Evolutionary conservation across 2,888 invertebrate species (phyloP).

Genomic region (Diarsia brunnea): DNA sequence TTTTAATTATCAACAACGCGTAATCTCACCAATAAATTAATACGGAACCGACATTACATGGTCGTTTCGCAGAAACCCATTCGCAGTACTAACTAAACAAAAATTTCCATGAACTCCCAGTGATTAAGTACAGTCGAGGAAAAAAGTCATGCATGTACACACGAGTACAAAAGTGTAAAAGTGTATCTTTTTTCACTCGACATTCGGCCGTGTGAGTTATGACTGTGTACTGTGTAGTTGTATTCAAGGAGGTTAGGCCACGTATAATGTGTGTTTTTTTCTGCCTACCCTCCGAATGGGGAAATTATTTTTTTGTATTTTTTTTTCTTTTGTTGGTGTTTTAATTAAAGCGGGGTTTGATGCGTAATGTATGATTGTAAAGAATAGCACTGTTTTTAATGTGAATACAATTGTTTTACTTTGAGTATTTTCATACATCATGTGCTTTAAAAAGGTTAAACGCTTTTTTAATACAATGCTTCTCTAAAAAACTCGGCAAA

Average conservation of each 20-base stretch:
- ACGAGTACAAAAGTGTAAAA: constrained; percentile 66
- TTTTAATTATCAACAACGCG: constrained; percentile 5
- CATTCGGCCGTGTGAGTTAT: constrained; percentile 68
- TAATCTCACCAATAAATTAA: constrained; percentile 27
- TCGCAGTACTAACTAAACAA: constrained; percentile 42
- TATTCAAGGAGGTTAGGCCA: constrained; percentile 60
- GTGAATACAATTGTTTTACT: background rate
- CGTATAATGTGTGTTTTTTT: constrained; percentile 40
- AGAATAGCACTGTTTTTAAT: background rate
- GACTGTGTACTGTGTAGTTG: constrained; percentile 52
- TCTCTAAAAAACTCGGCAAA: background rate
- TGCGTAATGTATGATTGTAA: background rate
- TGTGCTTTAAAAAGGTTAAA: background rate
- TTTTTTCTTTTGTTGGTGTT: constrained; percentile 30
- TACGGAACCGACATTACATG: constrained; percentile 26
- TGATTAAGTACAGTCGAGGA: constrained; percentile 65
- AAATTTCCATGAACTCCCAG: constrained; percentile 55
- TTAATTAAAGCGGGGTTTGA: constrained; percentile 48
- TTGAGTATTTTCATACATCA: background rate
- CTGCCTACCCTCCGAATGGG: constrained; percentile 16
- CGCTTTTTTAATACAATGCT: background rate
- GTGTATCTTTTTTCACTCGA: constrained; percentile 54
- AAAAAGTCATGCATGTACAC: constrained; percentile 56
- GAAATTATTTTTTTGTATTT: constrained; percentile 15
- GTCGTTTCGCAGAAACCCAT: constrained; percentile 41